These are phyloP conservation scores for Heliornis fulica DNA, from an alignment of 2,113 vertebrate species.

Conservation along the genomic window DNA sequence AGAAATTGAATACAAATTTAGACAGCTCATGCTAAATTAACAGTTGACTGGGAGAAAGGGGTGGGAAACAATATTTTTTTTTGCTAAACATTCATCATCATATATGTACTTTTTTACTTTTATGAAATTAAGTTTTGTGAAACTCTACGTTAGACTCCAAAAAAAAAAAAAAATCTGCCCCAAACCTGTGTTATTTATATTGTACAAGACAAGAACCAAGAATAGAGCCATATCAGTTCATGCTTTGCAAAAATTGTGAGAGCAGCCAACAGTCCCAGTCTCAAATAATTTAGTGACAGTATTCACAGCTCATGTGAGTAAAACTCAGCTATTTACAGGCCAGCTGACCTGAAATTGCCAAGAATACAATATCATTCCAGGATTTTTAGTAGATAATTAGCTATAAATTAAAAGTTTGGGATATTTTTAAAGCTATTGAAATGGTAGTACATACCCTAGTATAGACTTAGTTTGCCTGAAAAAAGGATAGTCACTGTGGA, in stretches of 20 bases:
- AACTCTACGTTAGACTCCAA: neutral
- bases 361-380: neutral
- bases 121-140: neutral
- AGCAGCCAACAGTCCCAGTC: neutral
- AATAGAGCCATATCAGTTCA: neutral
- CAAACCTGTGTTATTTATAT: neutral
- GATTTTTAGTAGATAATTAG: neutral
- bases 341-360: neutral
- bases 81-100: too few species aligned
- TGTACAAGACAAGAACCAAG: neutral
- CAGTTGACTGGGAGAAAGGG: neutral
- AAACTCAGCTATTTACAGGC: neutral
- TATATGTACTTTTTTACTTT: neutral
- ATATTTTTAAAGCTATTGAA: neutral
- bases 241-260: neutral
- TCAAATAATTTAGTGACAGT: neutral
- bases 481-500: neutral
- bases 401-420: neutral
- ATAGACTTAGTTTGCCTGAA: neutral
- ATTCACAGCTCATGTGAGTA: neutral
- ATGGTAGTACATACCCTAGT: neutral
- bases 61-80: neutral
- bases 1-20: neutral
- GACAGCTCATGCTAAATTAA: neutral
- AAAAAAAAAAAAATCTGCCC: neutral